Percentiles rank a stretch among this genome's conserved stretches.
Evolutionary conservation across 1,140 invertebrate genomes (phyloP).

Genomic region (Drosophila persimilis): DNA sequence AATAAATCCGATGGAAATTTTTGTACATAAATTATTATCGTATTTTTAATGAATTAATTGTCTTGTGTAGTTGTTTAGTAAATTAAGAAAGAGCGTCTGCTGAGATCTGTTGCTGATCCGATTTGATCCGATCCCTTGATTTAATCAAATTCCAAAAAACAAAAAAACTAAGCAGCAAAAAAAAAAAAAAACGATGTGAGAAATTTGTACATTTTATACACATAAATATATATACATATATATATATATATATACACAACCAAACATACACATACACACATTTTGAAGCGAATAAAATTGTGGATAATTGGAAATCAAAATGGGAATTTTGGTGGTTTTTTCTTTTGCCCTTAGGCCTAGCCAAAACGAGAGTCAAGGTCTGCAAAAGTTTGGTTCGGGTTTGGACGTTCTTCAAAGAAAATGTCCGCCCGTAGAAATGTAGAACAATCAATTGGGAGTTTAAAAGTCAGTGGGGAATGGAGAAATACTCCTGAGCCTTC

Average conservation of each 20-base stretch:
- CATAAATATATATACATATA: constrained; percentile 26
- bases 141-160: constrained; percentile 47
- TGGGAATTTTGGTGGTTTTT: background rate
- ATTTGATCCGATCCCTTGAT: constrained; percentile 15
- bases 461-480: too few species aligned
- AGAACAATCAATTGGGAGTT: too few species aligned
- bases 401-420: too few species aligned
- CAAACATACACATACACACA: constrained; percentile 26
- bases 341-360: background rate
- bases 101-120: constrained; percentile 34
- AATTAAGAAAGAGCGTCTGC: constrained; percentile 53
- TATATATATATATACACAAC: constrained; percentile 14
- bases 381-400: too few species aligned
- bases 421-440: too few species aligned
- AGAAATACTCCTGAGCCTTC: too few species aligned
- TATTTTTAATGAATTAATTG: constrained; percentile 74
- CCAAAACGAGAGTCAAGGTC: too few species aligned
- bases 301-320: constrained; percentile 74
- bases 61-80: constrained; percentile 68
- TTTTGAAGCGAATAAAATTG: constrained; percentile 80
- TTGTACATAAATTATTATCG: constrained; percentile 80
- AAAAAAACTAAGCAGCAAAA: constrained; percentile 18
- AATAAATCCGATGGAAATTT: constrained; percentile 73
- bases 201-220: constrained; percentile 73
- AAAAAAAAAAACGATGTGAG: background rate